These are phyloP conservation scores for Emydura subglobosa DNA, from an alignment of 2,113 vertebrate genomes.

Conservation along the genomic window DNA sequence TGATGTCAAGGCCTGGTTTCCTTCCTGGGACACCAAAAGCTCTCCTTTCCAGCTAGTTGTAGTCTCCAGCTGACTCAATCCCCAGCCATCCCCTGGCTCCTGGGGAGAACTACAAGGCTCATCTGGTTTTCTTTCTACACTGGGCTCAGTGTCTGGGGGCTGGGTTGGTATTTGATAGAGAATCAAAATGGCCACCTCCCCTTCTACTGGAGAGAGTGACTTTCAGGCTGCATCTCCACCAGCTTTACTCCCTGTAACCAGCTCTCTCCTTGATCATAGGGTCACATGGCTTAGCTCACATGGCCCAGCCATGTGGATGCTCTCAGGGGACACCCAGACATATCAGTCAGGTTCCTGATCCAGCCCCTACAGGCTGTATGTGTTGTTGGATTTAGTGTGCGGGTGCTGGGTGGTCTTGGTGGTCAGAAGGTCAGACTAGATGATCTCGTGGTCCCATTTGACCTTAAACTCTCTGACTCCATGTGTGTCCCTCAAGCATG, in stretches of 20 bases:
- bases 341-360: background rate
- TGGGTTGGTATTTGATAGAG: background rate
- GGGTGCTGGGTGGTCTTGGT: background rate
- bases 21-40: background rate
- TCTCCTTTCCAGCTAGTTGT: background rate
- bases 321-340: background rate
- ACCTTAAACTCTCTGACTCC: background rate
- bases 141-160: background rate
- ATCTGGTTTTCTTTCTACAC: background rate
- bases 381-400: background rate
- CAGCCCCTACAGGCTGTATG: background rate
- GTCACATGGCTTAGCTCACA: background rate
- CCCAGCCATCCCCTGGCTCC: background rate
- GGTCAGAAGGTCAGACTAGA: background rate
- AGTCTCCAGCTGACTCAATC: background rate
- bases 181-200: background rate
- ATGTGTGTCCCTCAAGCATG: background rate
- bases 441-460: background rate
- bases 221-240: background rate
- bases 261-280: background rate
- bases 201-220: background rate
- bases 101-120: background rate
- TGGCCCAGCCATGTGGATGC: background rate
- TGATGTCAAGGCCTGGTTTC: background rate
- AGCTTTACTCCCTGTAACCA: background rate